Evolutionary conservation across 2,888 invertebrate genomes (phyloP), one percentile per base, ranked within the genome.

Genomic region (Nomada ferruginata): DNA sequence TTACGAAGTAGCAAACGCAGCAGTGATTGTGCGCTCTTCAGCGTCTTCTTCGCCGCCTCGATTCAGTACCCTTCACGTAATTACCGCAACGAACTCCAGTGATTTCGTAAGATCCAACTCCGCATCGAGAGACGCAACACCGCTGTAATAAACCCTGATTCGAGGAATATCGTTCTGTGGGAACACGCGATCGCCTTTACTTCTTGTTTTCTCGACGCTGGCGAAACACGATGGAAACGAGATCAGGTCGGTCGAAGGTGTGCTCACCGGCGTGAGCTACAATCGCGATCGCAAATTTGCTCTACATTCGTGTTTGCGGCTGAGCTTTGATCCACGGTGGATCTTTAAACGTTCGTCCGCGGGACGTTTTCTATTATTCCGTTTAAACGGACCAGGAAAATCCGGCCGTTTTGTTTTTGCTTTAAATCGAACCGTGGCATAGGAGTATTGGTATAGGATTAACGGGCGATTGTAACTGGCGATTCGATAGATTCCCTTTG

Each of bases 1-100:
- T 87, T 87, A 83, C 85, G 79, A 79, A 36, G 82, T 87, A 85
- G 88, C 86, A 84, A 86, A 86, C 77, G 59, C 63, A 76, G 84
- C 85, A 79, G 82, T 78, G 85, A 83, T 78, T 82, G 79, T 72
- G 77, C 73, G 77, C 86, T 86, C 85, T 85, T 89, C 77, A 85
- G 84, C 82, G 76, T 63, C 72, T 71, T 64, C 60, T 29, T 15
- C 23, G 20, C 53, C n/a, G 20, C 36, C n/a, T 59, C 23, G 61
- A 53, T 74, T 29, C 23, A n/a, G 18, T 9, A 23, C 57, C 64
- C 53, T 68, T 23, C 80, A 65, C 78, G 79, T 82, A 89, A 89
- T 89, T 89, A 74, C 83, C 78, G 61, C 60, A 55, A 57, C 73
- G 61, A 82, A 75, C 80, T 80, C 83, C 55, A 77, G 74, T 77